A percentile compares a stretch with the other conserved stretches of the same genome.
Conservation (phyloP, 2,797 vertebrate species). For the Leuciscus waleckii region DNA sequence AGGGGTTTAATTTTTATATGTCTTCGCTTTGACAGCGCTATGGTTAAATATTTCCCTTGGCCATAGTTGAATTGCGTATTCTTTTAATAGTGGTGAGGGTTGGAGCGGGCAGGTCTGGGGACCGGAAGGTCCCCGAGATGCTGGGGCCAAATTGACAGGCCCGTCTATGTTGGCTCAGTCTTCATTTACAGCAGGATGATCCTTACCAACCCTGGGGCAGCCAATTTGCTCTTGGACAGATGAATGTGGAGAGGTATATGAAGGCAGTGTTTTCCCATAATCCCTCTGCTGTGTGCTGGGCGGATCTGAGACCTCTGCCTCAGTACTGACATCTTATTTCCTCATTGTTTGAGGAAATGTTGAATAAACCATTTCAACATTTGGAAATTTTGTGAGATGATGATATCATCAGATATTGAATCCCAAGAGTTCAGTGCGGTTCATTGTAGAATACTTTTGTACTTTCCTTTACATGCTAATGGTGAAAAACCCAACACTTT, state of each 20-base stretch:
- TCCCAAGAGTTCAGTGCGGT: neutral
- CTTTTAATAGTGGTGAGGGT: constrained; percentile 73
- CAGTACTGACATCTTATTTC: constrained; percentile 46
- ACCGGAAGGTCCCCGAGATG: constrained; percentile 68
- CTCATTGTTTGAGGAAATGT: constrained; percentile 27
- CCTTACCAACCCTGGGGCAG: constrained; percentile 72
- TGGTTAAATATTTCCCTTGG: constrained; percentile 64
- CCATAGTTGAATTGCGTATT: constrained; percentile 69
- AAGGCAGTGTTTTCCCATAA: constrained; percentile 63
- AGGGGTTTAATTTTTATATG: constrained; percentile 62
- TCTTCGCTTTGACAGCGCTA: constrained; percentile 59
- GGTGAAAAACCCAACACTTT: neutral
- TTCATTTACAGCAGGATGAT: constrained; percentile 78
- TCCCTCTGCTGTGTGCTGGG: constrained; percentile 65
- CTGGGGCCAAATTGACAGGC: constrained; percentile 81
- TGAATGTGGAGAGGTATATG: constrained; percentile 72
- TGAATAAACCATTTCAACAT: constrained; percentile 17
- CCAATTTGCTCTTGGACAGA: constrained; percentile 79
- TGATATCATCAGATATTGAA: neutral
- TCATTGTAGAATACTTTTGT: neutral
- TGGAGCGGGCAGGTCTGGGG: constrained; percentile 70
- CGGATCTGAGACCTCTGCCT: constrained; percentile 39
- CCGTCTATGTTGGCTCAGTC: constrained; percentile 75
- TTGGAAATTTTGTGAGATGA: neutral
- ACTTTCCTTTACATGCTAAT: neutral